Evolutionary conservation across 2,113 vertebrate species (phyloP).

Genomic region (Chloebia gouldiae): DNA sequence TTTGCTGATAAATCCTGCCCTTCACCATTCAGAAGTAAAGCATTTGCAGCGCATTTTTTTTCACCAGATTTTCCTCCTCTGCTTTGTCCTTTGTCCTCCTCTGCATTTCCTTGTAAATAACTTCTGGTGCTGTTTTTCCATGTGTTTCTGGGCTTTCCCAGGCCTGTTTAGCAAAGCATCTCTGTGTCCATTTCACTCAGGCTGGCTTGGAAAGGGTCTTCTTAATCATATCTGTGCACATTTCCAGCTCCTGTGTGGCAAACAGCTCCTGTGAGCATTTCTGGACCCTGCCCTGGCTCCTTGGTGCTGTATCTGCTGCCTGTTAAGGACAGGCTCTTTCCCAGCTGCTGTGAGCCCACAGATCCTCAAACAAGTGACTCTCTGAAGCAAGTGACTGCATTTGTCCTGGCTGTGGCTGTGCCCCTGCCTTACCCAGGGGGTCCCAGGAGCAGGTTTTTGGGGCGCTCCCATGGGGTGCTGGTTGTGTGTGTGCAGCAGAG

Average conservation of each 20-base stretch:
- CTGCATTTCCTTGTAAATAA: slow-evolving; percentile 48
- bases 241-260: neutral
- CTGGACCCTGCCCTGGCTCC: neutral
- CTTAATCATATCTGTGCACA: neutral
- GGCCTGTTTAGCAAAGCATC: neutral
- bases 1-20: neutral
- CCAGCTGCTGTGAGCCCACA: neutral
- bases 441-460: fast-evolving
- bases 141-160: neutral
- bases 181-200: neutral
- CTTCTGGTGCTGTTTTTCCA: slow-evolving; percentile 32
- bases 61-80: slow-evolving; percentile 49
- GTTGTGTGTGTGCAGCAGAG: neutral
- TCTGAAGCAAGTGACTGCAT: neutral
- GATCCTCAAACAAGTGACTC: neutral
- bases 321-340: neutral
- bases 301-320: neutral
- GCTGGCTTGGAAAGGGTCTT: neutral
- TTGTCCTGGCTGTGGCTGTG: neutral
- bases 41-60: neutral
- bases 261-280: neutral
- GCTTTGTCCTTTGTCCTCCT: slow-evolving; percentile 58
- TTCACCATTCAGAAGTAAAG: neutral
- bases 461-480: neutral
- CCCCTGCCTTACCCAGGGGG: neutral